Base-by-base conservation (phyloP, 2,888 invertebrate genomes). In the Perdita meconis region DNA sequence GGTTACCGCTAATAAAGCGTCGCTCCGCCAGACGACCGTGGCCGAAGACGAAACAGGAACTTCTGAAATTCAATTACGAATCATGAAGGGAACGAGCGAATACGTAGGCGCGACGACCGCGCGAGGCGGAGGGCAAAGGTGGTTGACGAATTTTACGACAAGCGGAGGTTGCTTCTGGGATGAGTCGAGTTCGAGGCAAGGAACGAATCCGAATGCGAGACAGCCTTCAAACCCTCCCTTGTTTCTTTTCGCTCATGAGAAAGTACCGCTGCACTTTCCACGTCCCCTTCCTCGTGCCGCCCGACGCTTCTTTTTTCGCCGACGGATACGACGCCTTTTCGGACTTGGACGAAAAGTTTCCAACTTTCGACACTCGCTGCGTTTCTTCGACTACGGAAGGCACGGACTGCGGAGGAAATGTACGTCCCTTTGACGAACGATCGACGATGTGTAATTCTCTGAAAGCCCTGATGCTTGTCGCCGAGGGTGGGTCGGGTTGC, bases 51-150 rank as follows among this genome's bases (percentile, higher is more conserved):
- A 47, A 24, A 65, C 61, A 53, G 40, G 36, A 42, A 57, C 50
- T 69, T 65, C 72, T 67, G 74, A 84, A 86, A 87, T 85, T 71
- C 87, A 87, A 88, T 87, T 86, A 85, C 80, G 80, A 84, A 86
- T 86, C 85, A 80, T 78, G 76, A 72, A 66, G 74, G 66, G n/a
- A 22, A 5, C 12, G 2, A 12, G 13, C 69, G 61, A 61, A 64
- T 63, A 70, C 66, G 65, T 59, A 61, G 73, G 68, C 40, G 56
- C 40, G 59, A 38, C 16, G 50, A 24, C 47, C 47, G 30, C 30
- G 2, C 30, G 30, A n/a, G 8, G n/a, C 2, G 0, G 44, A 0
- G 16, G 47, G 22, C 2, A 1, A 19, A 10, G 47, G 22, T 47
- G 47, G 47, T 65, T 63, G 64, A 64, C 61, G 30, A 70, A 82